These are phyloP conservation scores for Arrhopalites spinosus DNA, from an alignment of 2,888 invertebrate genomes.

Conservation along the genomic window DNA sequence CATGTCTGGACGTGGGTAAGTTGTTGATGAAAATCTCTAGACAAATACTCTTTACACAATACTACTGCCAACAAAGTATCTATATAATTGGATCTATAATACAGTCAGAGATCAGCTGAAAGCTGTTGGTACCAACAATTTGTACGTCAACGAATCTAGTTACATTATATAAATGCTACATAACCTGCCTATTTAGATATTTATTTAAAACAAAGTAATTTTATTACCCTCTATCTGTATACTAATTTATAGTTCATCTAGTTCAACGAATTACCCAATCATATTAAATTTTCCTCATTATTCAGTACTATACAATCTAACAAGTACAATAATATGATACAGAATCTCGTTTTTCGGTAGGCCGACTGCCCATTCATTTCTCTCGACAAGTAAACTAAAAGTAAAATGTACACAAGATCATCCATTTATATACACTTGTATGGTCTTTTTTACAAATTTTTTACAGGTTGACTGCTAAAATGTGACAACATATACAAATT, in stretches of 20 bases:
- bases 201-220: no score
- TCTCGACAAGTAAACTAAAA: no score
- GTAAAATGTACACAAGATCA: no score
- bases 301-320: neutral
- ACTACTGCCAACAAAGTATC: neutral
- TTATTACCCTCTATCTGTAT: no score
- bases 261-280: neutral
- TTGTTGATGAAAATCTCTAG: no score
- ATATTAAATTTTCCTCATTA: neutral
- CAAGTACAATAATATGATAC: neutral
- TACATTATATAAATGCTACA: neutral
- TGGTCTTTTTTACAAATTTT: no score
- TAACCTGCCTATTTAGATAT: neutral
- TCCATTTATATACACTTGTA: no score
- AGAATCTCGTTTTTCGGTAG: neutral
- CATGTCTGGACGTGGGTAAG: no score
- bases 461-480: no score
- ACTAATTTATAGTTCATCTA: no score
- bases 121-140: slow-evolving; percentile 30
- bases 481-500: no score
- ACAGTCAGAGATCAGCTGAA: slow-evolving; percentile 45
- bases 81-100: slow-evolving; percentile 23
- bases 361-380: neutral
- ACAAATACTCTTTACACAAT: neutral
- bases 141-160: no score